A percentile compares a stretch with the other conserved stretches of the same genome.
Conservation (phyloP, 2,113 vertebrate species). For the Ochotona princeps region DNA sequence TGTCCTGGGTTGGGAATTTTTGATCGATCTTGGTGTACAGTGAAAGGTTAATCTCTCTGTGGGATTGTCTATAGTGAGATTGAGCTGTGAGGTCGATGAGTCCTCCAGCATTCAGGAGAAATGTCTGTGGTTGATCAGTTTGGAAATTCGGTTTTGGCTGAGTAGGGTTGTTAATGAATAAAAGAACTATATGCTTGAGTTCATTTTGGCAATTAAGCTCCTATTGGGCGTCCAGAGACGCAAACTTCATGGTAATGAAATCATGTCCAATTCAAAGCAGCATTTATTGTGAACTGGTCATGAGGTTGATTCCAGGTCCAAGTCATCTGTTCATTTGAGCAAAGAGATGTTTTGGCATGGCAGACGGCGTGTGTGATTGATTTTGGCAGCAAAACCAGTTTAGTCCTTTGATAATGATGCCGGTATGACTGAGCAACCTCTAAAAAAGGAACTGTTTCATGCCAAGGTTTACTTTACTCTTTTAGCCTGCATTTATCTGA, state of each 20-base stretch:
- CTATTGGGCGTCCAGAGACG: slow-evolving; percentile 73
- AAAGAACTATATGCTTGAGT: slow-evolving; percentile 75
- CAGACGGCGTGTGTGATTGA: neutral
- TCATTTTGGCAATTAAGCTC: slow-evolving; percentile 79
- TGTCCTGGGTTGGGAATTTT: neutral
- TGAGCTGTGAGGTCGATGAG: neutral
- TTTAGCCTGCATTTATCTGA: neutral
- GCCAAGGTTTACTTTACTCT: neutral
- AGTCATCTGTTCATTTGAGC: slow-evolving; percentile 24
- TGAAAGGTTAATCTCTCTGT: neutral
- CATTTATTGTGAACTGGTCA: slow-evolving; percentile 79
- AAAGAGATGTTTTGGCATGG: slow-evolving; percentile 33
- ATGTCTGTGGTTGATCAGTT: slow-evolving; percentile 60
- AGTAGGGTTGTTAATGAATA: slow-evolving; percentile 78
- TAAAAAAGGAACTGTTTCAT: slow-evolving; percentile 47
- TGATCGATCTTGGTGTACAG: neutral
- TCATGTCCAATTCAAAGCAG: slow-evolving; percentile 77
- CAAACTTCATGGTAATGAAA: slow-evolving; percentile 80
- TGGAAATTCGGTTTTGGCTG: slow-evolving; percentile 81
- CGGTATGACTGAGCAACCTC: neutral
- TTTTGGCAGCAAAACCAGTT: neutral
- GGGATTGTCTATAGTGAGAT: neutral
- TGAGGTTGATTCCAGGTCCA: neutral
- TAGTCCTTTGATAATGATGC: neutral
- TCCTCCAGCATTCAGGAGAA: neutral